These are phyloP conservation scores for Python bivittatus DNA, from an alignment of 2,113 vertebrate species.

Conservation along the genomic window DNA sequence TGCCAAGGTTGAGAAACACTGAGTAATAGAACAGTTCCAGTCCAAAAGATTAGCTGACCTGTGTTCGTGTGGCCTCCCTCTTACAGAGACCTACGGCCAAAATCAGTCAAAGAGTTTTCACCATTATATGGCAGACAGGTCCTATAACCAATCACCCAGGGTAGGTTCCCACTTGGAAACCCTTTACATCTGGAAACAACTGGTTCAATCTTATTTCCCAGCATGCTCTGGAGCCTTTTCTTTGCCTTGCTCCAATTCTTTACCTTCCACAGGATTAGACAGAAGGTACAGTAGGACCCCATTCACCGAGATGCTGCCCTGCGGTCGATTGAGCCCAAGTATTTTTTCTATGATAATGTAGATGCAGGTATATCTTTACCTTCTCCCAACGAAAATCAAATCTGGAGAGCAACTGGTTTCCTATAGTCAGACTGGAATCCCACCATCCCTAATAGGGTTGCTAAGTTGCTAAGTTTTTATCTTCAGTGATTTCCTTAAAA, in stretches of 20 bases:
- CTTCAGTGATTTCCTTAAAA: neutral
- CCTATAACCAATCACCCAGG: no score
- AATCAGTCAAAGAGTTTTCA: no score
- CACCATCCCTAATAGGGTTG: neutral
- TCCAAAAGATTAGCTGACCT: no score
- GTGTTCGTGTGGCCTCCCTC: no score
- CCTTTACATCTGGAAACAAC: no score
- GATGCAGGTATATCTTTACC: neutral
- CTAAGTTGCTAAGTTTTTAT: neutral
- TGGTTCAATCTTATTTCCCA: neutral
- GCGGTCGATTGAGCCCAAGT: neutral
- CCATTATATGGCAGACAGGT: no score
- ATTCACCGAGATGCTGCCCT: neutral
- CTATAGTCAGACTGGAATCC: neutral
- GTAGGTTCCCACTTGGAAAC: no score
- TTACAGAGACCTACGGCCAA: no score
- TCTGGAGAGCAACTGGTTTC: neutral
- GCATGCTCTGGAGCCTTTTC: neutral
- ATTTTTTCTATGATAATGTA: neutral
- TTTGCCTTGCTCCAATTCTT: neutral
- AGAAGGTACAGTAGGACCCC: neutral
- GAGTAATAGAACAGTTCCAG: no score
- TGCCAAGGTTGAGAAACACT: no score
- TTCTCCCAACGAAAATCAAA: neutral
- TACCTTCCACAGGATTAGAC: neutral